These are phyloP conservation scores for Neoscelio sp. DNA, from an alignment of 2,888 invertebrate genomes.

Conservation along the genomic window DNA sequence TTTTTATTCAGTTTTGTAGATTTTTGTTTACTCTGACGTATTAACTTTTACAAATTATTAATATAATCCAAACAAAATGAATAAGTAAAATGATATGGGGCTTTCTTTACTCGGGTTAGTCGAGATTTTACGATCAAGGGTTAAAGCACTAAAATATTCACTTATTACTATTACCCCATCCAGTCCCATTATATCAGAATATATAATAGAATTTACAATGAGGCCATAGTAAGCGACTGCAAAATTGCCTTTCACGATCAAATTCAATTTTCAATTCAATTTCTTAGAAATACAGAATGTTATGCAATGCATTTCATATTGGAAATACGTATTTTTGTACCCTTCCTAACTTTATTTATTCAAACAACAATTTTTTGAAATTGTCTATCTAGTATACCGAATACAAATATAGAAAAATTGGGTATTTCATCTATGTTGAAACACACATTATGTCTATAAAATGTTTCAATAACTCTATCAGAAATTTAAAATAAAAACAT, in stretches of 20 bases:
- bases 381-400: too few species aligned
- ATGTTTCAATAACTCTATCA: too few species aligned
- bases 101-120: slow-evolving; percentile 31
- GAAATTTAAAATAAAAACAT: too few species aligned
- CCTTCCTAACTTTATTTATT: too few species aligned
- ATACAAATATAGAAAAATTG: too few species aligned
- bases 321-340: too few species aligned
- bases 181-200: not conserved
- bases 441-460: too few species aligned
- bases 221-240: not conserved
- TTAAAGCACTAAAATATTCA: slow-evolving; percentile 42
- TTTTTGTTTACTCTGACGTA: slow-evolving; percentile 3
- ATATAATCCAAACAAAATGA: slow-evolving; percentile 13
- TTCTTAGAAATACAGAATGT: too few species aligned
- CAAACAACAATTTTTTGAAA: too few species aligned
- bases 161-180: slow-evolving; percentile 17
- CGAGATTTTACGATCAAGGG: slow-evolving; percentile 47
- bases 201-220: slow-evolving; percentile 10
- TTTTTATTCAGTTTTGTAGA: slow-evolving; percentile 7
- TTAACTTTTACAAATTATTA: slow-evolving; percentile 8
- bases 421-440: too few species aligned
- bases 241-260: not conserved
- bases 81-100: slow-evolving; percentile 10
- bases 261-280: slow-evolving; percentile 5
- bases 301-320: too few species aligned